A percentile compares a stretch with the other conserved stretches of the same genome.
These are phyloP conservation scores for Micromesistius poutassou DNA, from an alignment of 2,797 vertebrate species.

Conservation along the genomic window DNA sequence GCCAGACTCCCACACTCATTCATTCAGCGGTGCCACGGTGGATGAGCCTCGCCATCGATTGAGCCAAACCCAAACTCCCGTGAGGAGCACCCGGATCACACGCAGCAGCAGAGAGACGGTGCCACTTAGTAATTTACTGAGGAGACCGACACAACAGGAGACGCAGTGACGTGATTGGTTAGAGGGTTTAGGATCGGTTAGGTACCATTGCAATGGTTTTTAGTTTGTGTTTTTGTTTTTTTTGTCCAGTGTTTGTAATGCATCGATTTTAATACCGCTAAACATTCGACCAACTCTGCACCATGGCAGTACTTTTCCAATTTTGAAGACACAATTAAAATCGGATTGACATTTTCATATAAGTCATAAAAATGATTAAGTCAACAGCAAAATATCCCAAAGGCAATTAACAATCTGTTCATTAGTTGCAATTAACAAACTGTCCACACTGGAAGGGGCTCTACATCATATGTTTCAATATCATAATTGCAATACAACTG, in stretches of 20 bases:
- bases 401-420: neutral
- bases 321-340: neutral
- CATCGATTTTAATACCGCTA: neutral
- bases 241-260: neutral
- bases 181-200: neutral
- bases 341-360: neutral
- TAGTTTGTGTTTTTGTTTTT: neutral
- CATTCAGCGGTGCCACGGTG: constrained; percentile 52
- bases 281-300: neutral
- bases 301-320: neutral
- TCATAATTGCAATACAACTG: neutral
- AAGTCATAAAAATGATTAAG: neutral
- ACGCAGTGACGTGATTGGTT: neutral
- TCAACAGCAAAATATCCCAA: neutral
- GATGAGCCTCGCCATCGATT: constrained; percentile 51
- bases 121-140: constrained; percentile 1
- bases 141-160: constrained; percentile 15
- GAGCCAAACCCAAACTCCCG: constrained; percentile 31
- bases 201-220: neutral
- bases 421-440: no score
- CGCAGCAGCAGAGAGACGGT: constrained; percentile 18
- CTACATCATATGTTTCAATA: neutral
- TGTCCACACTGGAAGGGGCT: neutral
- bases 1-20: constrained; percentile 34
- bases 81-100: constrained; percentile 33